These are phyloP conservation scores for Troglohyphantes excavatus DNA, from an alignment of 2,888 invertebrate species.

Conservation along the genomic window DNA sequence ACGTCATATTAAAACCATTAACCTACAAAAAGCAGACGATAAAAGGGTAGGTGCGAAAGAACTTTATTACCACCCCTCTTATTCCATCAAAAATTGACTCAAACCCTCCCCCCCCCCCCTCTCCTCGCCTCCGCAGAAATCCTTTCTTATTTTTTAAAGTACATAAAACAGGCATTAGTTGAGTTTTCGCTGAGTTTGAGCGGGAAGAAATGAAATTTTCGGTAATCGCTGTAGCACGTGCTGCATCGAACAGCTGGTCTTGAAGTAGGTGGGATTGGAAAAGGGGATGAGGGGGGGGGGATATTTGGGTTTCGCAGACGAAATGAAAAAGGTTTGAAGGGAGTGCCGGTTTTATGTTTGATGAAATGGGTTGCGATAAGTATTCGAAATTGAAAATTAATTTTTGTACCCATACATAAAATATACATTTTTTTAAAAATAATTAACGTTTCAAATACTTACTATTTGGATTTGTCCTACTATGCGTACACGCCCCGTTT, in stretches of 20 bases:
- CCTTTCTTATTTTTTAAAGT: conserved; percentile 24
- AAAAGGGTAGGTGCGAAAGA: background rate
- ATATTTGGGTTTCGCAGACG: background rate
- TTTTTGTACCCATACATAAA: no score
- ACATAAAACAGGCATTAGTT: conserved; percentile 40
- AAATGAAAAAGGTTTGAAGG: background rate
- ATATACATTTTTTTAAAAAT: no score
- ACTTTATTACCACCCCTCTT: background rate
- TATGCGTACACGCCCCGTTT: no score
- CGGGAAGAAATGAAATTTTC: conserved; percentile 36
- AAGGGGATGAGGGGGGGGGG: background rate
- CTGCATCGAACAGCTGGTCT: conserved; percentile 26
- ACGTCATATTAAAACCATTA: conserved; percentile 20
- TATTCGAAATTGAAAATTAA: no score
- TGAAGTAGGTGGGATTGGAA: background rate
- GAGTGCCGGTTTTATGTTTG: background rate
- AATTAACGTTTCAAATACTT: no score
- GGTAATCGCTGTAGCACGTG: conserved; percentile 30
- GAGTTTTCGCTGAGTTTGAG: background rate
- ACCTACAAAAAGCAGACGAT: background rate
- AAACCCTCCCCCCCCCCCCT: background rate
- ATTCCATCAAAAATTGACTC: conserved; percentile 35
- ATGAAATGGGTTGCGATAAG: background rate
- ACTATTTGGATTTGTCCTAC: no score
- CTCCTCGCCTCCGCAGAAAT: background rate